phyloP scores from a whole-genome alignment of 2,113 vertebrate species.

The Labeo rohita region DNA sequence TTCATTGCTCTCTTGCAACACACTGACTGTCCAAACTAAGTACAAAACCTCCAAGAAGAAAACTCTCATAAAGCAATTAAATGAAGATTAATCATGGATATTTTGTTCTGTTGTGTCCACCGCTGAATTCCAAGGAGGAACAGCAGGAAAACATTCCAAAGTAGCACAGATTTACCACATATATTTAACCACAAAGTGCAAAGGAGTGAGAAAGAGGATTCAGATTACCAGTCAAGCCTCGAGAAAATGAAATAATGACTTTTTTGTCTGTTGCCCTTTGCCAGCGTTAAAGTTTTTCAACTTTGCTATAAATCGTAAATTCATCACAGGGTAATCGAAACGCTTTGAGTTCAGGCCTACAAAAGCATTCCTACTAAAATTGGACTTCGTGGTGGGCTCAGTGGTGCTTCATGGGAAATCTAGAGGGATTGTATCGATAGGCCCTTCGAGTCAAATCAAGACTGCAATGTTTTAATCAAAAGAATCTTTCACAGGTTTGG shows the following conservation, averaged over 20 bases:
- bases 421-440: slow-evolving; percentile 12
- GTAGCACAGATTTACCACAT: slow-evolving; percentile 39
- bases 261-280: slow-evolving; percentile 47
- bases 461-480: slow-evolving; percentile 18
- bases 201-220: slow-evolving; percentile 50
- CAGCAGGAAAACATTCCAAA: not conserved
- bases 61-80: not conserved
- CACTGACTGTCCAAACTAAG: not conserved
- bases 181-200: slow-evolving; percentile 28
- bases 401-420: slow-evolving; percentile 12
- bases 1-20: not conserved
- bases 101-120: not conserved
- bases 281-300: slow-evolving; percentile 28
- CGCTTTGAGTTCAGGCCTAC: slow-evolving; percentile 34
- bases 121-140: slow-evolving; percentile 20
- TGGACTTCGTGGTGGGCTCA: slow-evolving; percentile 35
- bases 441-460: slow-evolving; percentile 5
- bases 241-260: slow-evolving; percentile 55
- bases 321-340: slow-evolving; percentile 34
- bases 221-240: slow-evolving; percentile 57
- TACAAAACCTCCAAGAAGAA: not conserved
- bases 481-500: slow-evolving; percentile 18
- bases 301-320: slow-evolving; percentile 42
- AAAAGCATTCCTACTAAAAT: slow-evolving; percentile 46
- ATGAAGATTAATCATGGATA: not conserved